Evolutionary conservation across 2,888 invertebrate species (phyloP).

Genomic region (Phengaris alcon): DNA sequence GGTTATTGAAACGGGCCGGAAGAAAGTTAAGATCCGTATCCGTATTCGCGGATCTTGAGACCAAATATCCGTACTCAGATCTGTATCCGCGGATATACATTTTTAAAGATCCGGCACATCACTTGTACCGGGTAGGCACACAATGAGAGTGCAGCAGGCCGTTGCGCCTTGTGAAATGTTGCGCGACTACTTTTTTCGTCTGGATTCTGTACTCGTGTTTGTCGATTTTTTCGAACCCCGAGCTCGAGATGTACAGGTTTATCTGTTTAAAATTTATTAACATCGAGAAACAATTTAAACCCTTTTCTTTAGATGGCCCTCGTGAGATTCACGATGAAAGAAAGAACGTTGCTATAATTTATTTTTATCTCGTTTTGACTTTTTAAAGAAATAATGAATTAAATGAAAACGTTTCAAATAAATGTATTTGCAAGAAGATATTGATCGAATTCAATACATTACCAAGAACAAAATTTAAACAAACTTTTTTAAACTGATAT

Average conservation of each 20-base stretch:
- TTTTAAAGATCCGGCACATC: no score
- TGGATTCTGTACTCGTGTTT: slow-evolving; percentile 76
- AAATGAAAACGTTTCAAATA: neutral
- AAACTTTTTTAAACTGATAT: neutral
- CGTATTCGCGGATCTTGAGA: no score
- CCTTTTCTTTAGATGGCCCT: slow-evolving; percentile 69
- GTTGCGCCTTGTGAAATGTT: slow-evolving; percentile 79
- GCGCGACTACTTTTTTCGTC: slow-evolving; percentile 80
- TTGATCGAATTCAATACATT: neutral
- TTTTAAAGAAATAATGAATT: slow-evolving; percentile 23
- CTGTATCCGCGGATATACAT: no score
- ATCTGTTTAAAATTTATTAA: slow-evolving; percentile 80
- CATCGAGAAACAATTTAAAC: slow-evolving; percentile 79
- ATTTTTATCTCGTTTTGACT: slow-evolving; percentile 44
- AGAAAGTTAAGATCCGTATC: no score
- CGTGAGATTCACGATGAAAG: slow-evolving; percentile 71
- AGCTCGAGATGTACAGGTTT: slow-evolving; percentile 78
- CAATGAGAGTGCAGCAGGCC: slow-evolving; percentile 76
- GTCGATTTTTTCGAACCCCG: slow-evolving; percentile 74
- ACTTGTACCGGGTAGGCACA: slow-evolving; percentile 55
- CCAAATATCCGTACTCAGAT: no score
- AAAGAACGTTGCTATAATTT: slow-evolving; percentile 61
- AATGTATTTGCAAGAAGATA: neutral
- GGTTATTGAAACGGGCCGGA: no score
- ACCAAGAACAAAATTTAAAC: neutral